Evolutionary conservation across 2,797 vertebrate genomes (phyloP).

Genomic region (Tympanoctomys barrerae): DNA sequence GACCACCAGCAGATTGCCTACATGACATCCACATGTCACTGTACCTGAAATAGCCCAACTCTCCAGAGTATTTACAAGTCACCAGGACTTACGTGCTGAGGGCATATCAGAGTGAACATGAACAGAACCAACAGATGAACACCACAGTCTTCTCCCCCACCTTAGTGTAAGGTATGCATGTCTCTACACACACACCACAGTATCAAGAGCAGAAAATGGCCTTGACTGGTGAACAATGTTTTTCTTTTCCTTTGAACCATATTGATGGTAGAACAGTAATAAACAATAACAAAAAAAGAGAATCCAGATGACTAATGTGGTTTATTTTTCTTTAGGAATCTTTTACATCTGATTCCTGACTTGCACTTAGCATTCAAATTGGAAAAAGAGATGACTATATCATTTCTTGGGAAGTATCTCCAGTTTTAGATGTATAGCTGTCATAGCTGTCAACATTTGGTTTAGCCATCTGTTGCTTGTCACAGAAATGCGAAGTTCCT

Average conservation of each 20-base stretch:
- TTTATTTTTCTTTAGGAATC: constrained; percentile 33
- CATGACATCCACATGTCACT: background rate
- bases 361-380: constrained; percentile 36
- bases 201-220: background rate
- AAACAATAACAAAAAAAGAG: background rate
- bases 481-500: constrained; percentile 69
- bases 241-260: background rate
- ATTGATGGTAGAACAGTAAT: background rate
- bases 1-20: background rate
- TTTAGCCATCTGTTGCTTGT: constrained; percentile 80
- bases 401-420: constrained; percentile 73
- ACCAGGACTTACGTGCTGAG: background rate
- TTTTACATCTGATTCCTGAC: background rate
- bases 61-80: background rate
- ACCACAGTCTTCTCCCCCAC: too few species aligned
- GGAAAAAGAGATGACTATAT: constrained; percentile 49
- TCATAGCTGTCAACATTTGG: constrained; percentile 75
- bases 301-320: constrained; percentile 5
- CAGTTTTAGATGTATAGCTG: constrained; percentile 78
- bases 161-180: fast-evolving
- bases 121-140: background rate
- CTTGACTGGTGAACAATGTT: background rate
- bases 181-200: background rate
- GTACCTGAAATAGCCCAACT: background rate
- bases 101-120: background rate